These are phyloP conservation scores for Drosophila sproati DNA, from an alignment of 1,140 invertebrate species.

Conservation along the genomic window DNA sequence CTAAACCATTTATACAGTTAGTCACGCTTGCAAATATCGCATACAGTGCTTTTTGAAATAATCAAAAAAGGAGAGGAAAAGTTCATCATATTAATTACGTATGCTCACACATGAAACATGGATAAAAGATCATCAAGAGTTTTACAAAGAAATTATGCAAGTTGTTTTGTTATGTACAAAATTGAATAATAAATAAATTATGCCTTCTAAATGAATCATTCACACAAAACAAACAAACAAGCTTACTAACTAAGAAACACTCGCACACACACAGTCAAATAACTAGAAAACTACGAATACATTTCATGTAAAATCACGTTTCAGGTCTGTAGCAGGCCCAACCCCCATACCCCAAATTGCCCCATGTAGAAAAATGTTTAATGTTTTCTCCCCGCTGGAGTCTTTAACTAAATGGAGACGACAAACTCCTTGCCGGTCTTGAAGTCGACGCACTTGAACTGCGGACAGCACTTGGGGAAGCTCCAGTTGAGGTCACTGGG, in stretches of 20 bases:
- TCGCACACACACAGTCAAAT: conserved; percentile 11
- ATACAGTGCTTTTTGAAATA: conserved; percentile 78
- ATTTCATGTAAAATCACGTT: conserved; percentile 81
- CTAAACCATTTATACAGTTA: conserved; percentile 66
- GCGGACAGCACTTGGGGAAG: conserved; percentile 82
- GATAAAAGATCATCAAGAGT: conserved; percentile 32
- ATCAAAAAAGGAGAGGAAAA: conserved; percentile 59
- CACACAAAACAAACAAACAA: conserved; percentile 39
- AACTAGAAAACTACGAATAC: conserved; percentile 72
- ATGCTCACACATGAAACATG: conserved; percentile 69
- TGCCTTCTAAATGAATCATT: conserved; percentile 63
- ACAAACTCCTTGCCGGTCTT: conserved; percentile 83
- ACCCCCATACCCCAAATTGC: conserved; percentile 2
- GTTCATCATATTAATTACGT: conserved; percentile 26
- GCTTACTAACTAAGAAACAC: conserved; percentile 16
- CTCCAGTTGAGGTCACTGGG: conserved; percentile 76
- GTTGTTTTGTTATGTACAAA: conserved; percentile 70
- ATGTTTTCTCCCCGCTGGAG: background rate
- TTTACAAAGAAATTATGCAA: conserved; percentile 48
- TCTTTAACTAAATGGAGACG: conserved; percentile 63
- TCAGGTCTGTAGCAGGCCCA: conserved; percentile 28
- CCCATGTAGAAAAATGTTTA: background rate
- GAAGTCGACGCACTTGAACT: conserved; percentile 81
- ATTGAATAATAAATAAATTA: conserved; percentile 79
- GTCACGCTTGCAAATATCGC: conserved; percentile 80